Percentiles rank a stretch among this genome's conserved stretches.
Evolutionary conservation across 2,797 vertebrate species (phyloP).

Genomic region (Amazona finschi): DNA sequence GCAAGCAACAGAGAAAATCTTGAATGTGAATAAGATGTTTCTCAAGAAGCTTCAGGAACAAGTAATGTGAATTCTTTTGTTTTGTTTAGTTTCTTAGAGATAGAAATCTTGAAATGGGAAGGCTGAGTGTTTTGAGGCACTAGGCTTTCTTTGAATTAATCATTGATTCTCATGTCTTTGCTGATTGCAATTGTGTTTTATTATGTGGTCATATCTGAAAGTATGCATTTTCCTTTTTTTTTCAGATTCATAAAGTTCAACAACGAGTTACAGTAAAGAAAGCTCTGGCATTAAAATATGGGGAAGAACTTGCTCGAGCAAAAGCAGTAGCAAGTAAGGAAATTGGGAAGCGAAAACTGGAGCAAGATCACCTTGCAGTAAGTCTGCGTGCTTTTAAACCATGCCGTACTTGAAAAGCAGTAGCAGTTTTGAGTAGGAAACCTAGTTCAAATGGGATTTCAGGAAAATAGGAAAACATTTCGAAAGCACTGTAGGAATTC

Average conservation of each 20-base stretch:
- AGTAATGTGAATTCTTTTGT: conserved; percentile 71
- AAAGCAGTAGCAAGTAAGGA: conserved; percentile 81
- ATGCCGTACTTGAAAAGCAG: not conserved
- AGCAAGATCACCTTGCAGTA: conserved; percentile 77
- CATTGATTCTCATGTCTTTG: not conserved
- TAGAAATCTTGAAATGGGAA: not conserved
- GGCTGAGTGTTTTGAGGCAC: not conserved
- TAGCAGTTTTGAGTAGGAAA: not conserved
- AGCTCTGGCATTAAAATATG: conserved; percentile 78
- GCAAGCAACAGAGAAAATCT: conserved; percentile 90
- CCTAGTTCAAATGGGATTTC: not conserved
- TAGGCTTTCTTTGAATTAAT: not conserved
- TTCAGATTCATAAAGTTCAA: conserved; percentile 89
- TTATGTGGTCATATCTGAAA: not conserved
- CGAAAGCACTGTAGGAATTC: not conserved
- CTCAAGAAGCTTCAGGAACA: conserved; percentile 95
- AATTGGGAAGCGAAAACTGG: conserved; percentile 80
- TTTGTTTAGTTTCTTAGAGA: not conserved
- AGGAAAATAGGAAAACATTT: not conserved
- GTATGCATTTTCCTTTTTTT: not conserved
- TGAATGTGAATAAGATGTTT: conserved; percentile 84
- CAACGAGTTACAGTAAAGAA: conserved; percentile 89
- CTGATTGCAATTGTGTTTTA: not conserved
- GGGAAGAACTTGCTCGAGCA: conserved; percentile 86
- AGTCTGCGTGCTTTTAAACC: conserved; percentile 57